Percentiles rank a stretch among this genome's conserved stretches.
Evolutionary conservation across 1,140 invertebrate genomes (phyloP).

Genomic region (Bombus cullumanus): DNA sequence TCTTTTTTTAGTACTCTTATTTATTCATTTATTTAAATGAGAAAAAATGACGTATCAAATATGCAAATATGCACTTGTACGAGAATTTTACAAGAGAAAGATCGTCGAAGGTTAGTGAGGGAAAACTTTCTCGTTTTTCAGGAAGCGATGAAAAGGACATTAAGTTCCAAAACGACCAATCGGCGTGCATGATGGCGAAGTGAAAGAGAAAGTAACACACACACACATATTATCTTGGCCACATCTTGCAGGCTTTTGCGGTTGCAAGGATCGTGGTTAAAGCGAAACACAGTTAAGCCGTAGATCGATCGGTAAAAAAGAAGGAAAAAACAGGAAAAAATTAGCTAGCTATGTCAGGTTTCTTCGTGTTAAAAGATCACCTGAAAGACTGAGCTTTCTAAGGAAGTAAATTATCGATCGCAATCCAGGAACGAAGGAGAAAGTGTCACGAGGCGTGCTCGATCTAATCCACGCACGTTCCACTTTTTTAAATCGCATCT

Average conservation of each 20-base stretch:
- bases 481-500: constrained; percentile 15
- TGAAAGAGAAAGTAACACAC: constrained; percentile 62
- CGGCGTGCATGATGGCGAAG: constrained; percentile 8
- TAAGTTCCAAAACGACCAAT: constrained; percentile 21
- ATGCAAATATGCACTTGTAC: neutral
- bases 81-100: neutral
- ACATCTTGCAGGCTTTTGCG: constrained; percentile 17
- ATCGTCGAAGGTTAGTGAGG: neutral
- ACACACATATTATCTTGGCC: neutral
- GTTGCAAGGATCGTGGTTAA: constrained; percentile 21
- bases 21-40: neutral
- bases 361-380: neutral
- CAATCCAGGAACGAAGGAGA: constrained; percentile 56
- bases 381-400: constrained; percentile 48
- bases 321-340: neutral
- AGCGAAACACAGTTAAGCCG: constrained; percentile 10
- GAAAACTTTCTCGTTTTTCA: constrained; percentile 9
- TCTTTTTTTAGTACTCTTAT: too few species aligned
- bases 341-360: neutral
- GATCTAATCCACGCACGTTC: constrained; percentile 43
- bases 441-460: constrained; percentile 47
- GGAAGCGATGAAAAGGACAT: neutral
- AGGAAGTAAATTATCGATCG: constrained; percentile 41
- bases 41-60: neutral
- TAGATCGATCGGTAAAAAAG: neutral